These are phyloP conservation scores for Lordiphosa andalusiaca DNA, from an alignment of 2,888 invertebrate genomes.

Conservation along the genomic window DNA sequence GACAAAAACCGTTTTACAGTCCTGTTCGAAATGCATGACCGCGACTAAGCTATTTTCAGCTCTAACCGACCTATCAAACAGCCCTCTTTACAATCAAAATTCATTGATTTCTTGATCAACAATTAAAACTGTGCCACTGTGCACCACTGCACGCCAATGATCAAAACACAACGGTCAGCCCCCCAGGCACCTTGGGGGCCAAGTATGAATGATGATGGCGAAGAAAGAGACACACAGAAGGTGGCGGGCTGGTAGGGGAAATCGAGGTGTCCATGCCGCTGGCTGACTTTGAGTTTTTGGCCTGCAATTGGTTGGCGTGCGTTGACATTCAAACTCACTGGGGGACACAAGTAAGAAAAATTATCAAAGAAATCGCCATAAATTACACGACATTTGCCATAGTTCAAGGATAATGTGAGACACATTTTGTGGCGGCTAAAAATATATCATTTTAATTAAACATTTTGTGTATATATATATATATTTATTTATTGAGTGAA, in stretches of 20 bases:
- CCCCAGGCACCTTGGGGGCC: constrained; percentile 12
- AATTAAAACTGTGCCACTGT: too few species aligned
- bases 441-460: too few species aligned
- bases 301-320: constrained; percentile 34
- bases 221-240: too few species aligned
- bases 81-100: too few species aligned
- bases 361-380: constrained; percentile 51
- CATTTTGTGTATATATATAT: too few species aligned
- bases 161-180: constrained; percentile 4
- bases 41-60: too few species aligned
- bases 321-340: constrained; percentile 57
- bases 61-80: too few species aligned
- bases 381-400: constrained; percentile 41
- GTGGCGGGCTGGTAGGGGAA: constrained; percentile 11
- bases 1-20: too few species aligned
- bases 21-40: too few species aligned
- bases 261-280: constrained; percentile 7
- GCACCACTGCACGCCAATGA: too few species aligned
- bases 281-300: constrained; percentile 42
- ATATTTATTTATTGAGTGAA: too few species aligned
- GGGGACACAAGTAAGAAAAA: constrained; percentile 32
- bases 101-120: not conserved
- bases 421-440: not conserved
- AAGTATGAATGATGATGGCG: too few species aligned
- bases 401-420: constrained; percentile 59